These are phyloP conservation scores for Hipposideros armiger DNA, from an alignment of 2,113 vertebrate species.

Conservation along the genomic window DNA sequence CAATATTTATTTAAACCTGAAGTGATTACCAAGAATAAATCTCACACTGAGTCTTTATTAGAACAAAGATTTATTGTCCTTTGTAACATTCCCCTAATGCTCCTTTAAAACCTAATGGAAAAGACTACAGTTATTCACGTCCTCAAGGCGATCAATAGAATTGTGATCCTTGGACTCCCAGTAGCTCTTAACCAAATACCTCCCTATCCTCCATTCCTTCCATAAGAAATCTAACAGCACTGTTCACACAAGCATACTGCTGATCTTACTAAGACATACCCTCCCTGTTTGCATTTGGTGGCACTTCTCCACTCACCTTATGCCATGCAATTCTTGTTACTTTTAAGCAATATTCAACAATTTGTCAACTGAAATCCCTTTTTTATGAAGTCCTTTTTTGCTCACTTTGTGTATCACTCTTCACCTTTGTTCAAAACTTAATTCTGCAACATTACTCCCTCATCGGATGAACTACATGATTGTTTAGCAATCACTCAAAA, in stretches of 20 bases:
- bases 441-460: neutral
- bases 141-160: neutral
- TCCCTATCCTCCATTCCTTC: neutral
- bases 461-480: neutral
- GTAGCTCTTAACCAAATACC: neutral
- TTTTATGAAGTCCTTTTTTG: neutral
- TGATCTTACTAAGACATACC: neutral
- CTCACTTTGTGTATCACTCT: neutral
- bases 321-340: neutral
- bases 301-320: neutral
- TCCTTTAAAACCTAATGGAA: constrained; percentile 19
- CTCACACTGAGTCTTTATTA: neutral
- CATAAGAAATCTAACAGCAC: neutral
- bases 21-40: constrained; percentile 20
- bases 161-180: neutral
- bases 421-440: neutral
- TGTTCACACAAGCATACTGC: neutral
- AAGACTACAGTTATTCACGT: neutral
- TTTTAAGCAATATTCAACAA: neutral
- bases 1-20: constrained; percentile 4
- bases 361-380: neutral
- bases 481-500: neutral
- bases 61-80: neutral
- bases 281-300: neutral
- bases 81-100: neutral